phyloP scores from a whole-genome alignment of 2,797 vertebrate species.

The Tarsius wallacei region DNA sequence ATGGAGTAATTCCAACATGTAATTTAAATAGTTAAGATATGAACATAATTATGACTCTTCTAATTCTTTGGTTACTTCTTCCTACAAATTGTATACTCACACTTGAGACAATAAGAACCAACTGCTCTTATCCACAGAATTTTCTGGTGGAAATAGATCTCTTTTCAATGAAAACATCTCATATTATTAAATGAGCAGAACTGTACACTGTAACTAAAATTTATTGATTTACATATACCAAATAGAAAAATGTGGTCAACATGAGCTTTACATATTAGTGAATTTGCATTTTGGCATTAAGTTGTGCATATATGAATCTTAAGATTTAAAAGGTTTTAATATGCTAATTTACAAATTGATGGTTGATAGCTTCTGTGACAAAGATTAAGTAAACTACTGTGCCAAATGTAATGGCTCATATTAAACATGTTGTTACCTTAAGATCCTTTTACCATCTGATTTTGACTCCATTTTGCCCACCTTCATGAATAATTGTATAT shows the following conservation, averaged over 20 bases:
- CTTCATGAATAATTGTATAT: background rate
- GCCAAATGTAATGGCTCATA: background rate
- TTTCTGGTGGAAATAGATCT: background rate
- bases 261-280: background rate
- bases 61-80: conserved; percentile 22
- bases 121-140: background rate
- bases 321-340: background rate
- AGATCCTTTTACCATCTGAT: background rate
- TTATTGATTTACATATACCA: background rate
- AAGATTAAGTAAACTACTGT: background rate
- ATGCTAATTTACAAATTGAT: background rate
- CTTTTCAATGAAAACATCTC: conserved; percentile 13
- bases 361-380: background rate
- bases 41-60: conserved; percentile 40
- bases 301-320: background rate
- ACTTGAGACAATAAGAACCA: background rate
- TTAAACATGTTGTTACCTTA: background rate
- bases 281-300: conserved; percentile 23
- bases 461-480: background rate
- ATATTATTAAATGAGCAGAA: conserved; percentile 22
- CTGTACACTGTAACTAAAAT: background rate
- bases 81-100: background rate
- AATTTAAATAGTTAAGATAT: background rate
- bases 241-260: background rate
- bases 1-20: background rate